phyloP scores from a whole-genome alignment of 2,113 vertebrate genomes.

The rabbit (Oryctolagus cuniculus) region mOryCun1.1 NC_091437.1:23810501-23811000 shows the following conservation, averaged over 20 bases:
- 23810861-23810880: neutral
- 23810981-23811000: neutral
- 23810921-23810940: neutral
- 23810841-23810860: neutral
- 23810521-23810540: neutral
- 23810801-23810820: neutral
- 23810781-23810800: neutral
- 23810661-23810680: accelerated
- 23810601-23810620: neutral
- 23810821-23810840: neutral
- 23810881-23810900: neutral
- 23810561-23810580: neutral
- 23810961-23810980: neutral
- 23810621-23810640: neutral
- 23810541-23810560: neutral
- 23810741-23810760: neutral
- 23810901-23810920: neutral
- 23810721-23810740: neutral
- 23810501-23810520: no score
- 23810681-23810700: neutral
- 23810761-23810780: neutral
- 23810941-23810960: neutral
- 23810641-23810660: neutral
- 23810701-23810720: neutral
- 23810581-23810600: neutral